Percentiles rank a stretch among this genome's conserved stretches.
Evolutionary conservation across 2,113 vertebrate species (phyloP).

Genomic region (Ammodytes marinus): DNA sequence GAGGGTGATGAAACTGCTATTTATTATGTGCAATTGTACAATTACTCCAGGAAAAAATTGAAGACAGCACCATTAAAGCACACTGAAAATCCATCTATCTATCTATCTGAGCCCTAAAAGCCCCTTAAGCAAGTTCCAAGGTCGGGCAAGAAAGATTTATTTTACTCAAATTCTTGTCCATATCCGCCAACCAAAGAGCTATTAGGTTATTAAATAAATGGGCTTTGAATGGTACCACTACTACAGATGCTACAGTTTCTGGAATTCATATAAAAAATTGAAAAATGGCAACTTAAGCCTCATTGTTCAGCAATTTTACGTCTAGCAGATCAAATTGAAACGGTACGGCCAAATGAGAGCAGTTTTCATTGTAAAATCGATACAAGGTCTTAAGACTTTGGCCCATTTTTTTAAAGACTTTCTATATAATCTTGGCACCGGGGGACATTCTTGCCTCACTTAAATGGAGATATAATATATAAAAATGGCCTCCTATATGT

Average conservation of each 20-base stretch:
- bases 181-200: too few relatives aligned
- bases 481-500: slow-evolving; percentile 37
- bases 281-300: not conserved
- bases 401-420: not conserved
- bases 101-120: too few relatives aligned
- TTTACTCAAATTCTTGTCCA: too few relatives aligned
- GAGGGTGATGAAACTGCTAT: too few relatives aligned
- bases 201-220: too few relatives aligned
- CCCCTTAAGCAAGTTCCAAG: too few relatives aligned
- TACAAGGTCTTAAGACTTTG: slow-evolving; percentile 4
- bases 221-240: not conserved
- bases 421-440: slow-evolving; percentile 27
- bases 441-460: slow-evolving; percentile 29
- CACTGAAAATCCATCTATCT: too few relatives aligned
- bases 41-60: too few relatives aligned
- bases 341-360: not conserved
- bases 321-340: not conserved
- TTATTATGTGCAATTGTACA: too few relatives aligned
- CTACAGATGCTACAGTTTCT: not conserved
- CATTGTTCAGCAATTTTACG: not conserved
- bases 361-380: not conserved
- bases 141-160: too few relatives aligned
- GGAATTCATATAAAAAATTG: not conserved
- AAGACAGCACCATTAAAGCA: too few relatives aligned
- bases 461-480: slow-evolving; percentile 24